Evolutionary conservation across 1,140 invertebrate species (phyloP).

Genomic region (Triops cancriformis): DNA sequence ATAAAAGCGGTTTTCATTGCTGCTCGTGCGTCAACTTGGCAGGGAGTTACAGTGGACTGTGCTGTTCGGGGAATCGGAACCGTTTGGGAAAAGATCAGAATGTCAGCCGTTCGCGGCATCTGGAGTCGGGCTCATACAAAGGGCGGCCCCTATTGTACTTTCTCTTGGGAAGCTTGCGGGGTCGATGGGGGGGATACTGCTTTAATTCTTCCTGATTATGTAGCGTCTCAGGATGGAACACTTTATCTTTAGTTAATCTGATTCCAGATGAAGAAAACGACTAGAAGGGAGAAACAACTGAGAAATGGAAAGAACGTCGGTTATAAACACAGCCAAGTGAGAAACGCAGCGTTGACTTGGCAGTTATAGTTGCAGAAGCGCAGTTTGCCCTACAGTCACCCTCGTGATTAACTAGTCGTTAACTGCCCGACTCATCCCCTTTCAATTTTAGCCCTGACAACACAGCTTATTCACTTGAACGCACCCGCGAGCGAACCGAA

Average conservation of each 20-base stretch:
- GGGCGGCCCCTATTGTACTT: not conserved
- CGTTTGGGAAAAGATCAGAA: not conserved
- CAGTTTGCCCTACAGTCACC: not conserved
- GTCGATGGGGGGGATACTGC: not conserved
- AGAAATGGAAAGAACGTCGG: not conserved
- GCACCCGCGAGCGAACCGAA: not conserved
- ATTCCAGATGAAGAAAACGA: not conserved
- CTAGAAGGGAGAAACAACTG: not conserved
- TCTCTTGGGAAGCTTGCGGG: not conserved
- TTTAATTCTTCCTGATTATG: not conserved
- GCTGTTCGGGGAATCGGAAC: not conserved
- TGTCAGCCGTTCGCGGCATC: not conserved
- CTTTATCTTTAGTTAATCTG: not conserved
- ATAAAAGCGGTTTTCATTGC: constrained; percentile 14
- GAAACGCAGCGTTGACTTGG: not conserved
- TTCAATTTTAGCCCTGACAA: not conserved
- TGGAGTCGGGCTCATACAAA: not conserved
- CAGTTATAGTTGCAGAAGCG: not conserved
- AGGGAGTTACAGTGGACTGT: not conserved
- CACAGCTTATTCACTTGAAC: not conserved
- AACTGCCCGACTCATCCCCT: not conserved
- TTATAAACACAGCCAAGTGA: not conserved
- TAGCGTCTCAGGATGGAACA: not conserved
- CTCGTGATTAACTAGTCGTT: constrained; percentile 3
- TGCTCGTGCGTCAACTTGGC: not conserved